phyloP scores from a whole-genome alignment of 2,888 invertebrate genomes.

The Torymus texanus region DNA sequence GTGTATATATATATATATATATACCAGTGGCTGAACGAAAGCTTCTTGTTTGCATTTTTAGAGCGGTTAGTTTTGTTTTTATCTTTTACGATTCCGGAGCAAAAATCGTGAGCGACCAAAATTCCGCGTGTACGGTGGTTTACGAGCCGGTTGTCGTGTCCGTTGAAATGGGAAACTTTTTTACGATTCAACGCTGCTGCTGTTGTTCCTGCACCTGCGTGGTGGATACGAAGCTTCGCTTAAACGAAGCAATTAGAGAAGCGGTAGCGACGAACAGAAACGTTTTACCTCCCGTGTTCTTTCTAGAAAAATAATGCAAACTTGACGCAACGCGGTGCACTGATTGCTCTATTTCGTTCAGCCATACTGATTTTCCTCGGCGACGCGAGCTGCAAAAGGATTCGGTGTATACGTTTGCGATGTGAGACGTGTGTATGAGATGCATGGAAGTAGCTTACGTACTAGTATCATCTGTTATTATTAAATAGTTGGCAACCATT shows the following conservation, averaged over 20 bases:
- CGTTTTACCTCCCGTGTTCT: not conserved
- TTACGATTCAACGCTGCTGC: too few species aligned
- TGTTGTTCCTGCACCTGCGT: too few species aligned
- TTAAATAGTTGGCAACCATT: conserved; percentile 35
- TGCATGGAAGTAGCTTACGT: too few species aligned
- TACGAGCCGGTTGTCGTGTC: not conserved
- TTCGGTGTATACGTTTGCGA: not conserved
- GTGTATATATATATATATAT: too few species aligned
- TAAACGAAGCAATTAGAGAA: conserved; percentile 19
- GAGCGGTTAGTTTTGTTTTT: not conserved
- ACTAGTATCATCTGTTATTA: conserved; percentile 23
- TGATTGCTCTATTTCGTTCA: conserved; percentile 10
- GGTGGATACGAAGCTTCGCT: too few species aligned
- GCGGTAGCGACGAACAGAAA: not conserved
- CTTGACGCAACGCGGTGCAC: too few species aligned
- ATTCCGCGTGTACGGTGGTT: not conserved
- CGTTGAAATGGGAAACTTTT: too few species aligned
- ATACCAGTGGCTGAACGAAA: conserved; percentile 14
- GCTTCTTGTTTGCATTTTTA: not conserved
- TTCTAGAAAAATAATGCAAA: too few species aligned
- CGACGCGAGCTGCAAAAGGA: not conserved
- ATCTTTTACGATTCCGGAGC: not conserved
- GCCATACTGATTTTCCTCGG: not conserved
- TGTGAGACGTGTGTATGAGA: not conserved
- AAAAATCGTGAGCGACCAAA: conserved; percentile 4